Conservation (phyloP, 92 coral and sea anemone genomes). For the Siderastrea radians region DNA sequence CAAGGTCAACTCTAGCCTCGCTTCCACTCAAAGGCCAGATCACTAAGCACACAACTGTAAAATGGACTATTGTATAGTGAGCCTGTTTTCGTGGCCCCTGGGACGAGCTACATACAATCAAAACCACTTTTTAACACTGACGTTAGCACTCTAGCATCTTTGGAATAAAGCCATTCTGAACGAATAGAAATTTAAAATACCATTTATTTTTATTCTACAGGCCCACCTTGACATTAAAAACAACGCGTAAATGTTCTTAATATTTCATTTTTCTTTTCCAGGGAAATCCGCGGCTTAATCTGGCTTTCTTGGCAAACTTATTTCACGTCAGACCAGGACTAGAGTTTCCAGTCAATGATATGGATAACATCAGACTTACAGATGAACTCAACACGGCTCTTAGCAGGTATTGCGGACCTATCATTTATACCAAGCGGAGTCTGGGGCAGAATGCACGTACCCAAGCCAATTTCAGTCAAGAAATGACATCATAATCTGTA, state of each 20-base stretch:
- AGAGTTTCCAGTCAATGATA: slow-evolving; percentile 10
- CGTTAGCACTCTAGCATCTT: too few species aligned
- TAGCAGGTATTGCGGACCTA: slow-evolving; percentile 39
- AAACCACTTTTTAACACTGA: too few species aligned
- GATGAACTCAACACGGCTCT: slow-evolving; percentile 51
- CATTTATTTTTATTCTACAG: background rate
- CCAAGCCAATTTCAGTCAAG: too few species aligned
- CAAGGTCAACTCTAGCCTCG: too few species aligned
- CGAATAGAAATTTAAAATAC: background rate
- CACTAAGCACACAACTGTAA: too few species aligned
- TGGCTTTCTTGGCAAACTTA: slow-evolving; percentile 46
- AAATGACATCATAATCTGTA: too few species aligned
- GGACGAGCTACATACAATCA: too few species aligned
- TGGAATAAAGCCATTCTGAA: too few species aligned
- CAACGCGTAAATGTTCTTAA: background rate
- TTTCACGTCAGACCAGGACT: slow-evolving; percentile 39
- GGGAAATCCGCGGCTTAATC: slow-evolving; percentile 54
- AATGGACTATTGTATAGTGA: too few species aligned
- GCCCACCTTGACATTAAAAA: background rate
- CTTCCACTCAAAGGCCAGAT: too few species aligned
- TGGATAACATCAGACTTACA: slow-evolving; percentile 28
- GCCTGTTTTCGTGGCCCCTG: too few species aligned
- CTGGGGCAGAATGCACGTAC: too few species aligned
- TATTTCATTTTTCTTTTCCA: background rate
- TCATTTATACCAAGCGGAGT: background rate